Percentiles rank a stretch among this genome's conserved stretches.
These are phyloP conservation scores for Miltochrista miniata DNA, from an alignment of 2,888 invertebrate species.

Conservation along the genomic window DNA sequence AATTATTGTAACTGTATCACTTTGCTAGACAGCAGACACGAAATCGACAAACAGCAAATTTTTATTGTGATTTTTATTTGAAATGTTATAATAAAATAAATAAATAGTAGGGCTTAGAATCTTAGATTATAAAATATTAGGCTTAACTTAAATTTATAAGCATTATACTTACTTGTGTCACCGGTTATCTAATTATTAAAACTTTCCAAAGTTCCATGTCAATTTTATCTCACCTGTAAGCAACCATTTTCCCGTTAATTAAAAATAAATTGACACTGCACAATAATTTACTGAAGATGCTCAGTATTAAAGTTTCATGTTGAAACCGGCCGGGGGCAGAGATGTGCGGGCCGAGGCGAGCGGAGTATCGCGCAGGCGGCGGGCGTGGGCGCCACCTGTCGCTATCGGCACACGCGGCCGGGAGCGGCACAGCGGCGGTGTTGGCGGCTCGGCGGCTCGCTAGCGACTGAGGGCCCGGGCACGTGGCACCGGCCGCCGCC, in stretches of 20 bases:
- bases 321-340: constrained; percentile 51
- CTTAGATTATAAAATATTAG: too few relatives aligned
- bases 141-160: too few relatives aligned
- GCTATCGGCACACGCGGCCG: constrained; percentile 49
- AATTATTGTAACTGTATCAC: too few relatives aligned
- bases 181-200: constrained; percentile 44
- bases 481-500: constrained; percentile 73
- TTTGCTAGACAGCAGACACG: too few relatives aligned
- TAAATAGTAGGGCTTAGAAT: too few relatives aligned
- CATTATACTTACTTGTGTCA: constrained; percentile 45
- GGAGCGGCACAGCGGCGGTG: constrained; percentile 35
- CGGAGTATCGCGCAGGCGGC: constrained; percentile 65
- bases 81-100: too few relatives aligned
- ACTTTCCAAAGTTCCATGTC: constrained; percentile 32
- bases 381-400: constrained; percentile 72
- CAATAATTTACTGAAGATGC: constrained; percentile 55
- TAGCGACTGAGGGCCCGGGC: constrained; percentile 71
- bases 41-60: too few relatives aligned
- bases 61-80: too few relatives aligned
- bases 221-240: constrained; percentile 47
- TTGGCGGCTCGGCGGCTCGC: constrained; percentile 50
- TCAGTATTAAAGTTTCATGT: constrained; percentile 65
- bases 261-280: constrained; percentile 57
- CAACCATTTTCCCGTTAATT: constrained; percentile 40
- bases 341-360: constrained; percentile 36